Evolutionary conservation across 2,888 invertebrate genomes (phyloP).

Genomic region (Adelphocoris suturalis): DNA sequence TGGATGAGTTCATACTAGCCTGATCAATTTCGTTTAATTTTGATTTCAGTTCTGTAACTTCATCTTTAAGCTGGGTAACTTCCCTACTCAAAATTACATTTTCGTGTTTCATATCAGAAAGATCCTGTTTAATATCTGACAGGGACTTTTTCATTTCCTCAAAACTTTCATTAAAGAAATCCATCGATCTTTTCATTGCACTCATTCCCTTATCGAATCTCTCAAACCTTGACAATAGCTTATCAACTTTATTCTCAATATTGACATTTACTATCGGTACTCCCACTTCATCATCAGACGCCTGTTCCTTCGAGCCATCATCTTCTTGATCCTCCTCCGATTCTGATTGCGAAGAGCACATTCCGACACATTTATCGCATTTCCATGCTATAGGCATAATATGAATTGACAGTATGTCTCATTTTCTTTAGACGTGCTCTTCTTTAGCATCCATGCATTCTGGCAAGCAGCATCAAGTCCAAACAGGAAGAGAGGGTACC

Average conservation of each 20-base stretch:
- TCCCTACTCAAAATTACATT: not conserved
- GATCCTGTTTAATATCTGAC: not conserved
- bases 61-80: not conserved
- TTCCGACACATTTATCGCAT: not conserved
- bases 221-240: not conserved
- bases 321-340: not conserved
- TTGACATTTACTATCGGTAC: not conserved
- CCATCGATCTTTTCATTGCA: conserved; percentile 12
- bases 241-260: not conserved
- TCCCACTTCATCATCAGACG: not conserved
- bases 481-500: too few species aligned
- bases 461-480: too few species aligned
- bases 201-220: not conserved
- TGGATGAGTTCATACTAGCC: not conserved
- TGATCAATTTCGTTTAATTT: conserved; percentile 3
- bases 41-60: not conserved
- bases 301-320: not conserved
- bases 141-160: not conserved
- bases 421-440: too few species aligned
- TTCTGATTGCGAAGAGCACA: too few species aligned
- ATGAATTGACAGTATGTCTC: too few species aligned
- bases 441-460: too few species aligned
- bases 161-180: not conserved
- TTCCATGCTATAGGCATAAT: too few species aligned
- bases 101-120: not conserved